Evolutionary conservation across 2,797 vertebrate species (phyloP).

Genomic region (Muraenolepis orangiensis): DNA sequence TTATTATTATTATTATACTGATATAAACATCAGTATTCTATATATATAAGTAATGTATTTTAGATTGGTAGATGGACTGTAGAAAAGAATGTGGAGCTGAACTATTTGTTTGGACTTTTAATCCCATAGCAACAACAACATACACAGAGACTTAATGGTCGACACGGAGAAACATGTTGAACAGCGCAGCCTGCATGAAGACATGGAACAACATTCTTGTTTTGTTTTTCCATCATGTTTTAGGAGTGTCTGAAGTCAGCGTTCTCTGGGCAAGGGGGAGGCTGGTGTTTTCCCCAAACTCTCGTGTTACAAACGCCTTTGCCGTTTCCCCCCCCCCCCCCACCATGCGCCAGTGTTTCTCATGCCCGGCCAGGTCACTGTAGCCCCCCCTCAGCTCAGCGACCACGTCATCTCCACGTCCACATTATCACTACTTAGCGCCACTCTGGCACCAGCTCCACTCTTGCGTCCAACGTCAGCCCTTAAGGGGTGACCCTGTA

Average conservation of each 20-base stretch:
- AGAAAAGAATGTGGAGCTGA: background rate
- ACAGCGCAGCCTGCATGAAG: slow-evolving; percentile 16
- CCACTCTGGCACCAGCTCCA: slow-evolving; percentile 15
- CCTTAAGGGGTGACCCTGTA: background rate
- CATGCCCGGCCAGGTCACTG: slow-evolving; percentile 34
- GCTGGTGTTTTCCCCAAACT: slow-evolving; percentile 51
- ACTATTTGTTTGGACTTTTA: slow-evolving; percentile 6
- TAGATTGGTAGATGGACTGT: background rate
- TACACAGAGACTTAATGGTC: slow-evolving; percentile 20
- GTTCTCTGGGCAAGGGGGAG: slow-evolving; percentile 46
- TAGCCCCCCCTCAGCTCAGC: slow-evolving; percentile 27
- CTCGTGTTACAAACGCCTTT: slow-evolving; percentile 37
- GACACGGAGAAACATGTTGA: slow-evolving; percentile 9
- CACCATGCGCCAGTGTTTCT: slow-evolving; percentile 39
- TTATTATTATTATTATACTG: no score
- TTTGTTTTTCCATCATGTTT: slow-evolving; percentile 52
- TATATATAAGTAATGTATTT: background rate
- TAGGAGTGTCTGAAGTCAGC: slow-evolving; percentile 51
- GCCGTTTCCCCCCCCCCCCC: slow-evolving; percentile 32
- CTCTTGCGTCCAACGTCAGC: slow-evolving; percentile 10
- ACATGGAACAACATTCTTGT: slow-evolving; percentile 26
- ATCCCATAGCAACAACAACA: slow-evolving; percentile 13
- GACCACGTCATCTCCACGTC: slow-evolving; percentile 34
- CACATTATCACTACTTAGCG: slow-evolving; percentile 3
- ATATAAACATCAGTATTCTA: no score